phyloP scores from a whole-genome alignment of 2,888 invertebrate genomes.

The Chalcosyrphus nemorum region DNA sequence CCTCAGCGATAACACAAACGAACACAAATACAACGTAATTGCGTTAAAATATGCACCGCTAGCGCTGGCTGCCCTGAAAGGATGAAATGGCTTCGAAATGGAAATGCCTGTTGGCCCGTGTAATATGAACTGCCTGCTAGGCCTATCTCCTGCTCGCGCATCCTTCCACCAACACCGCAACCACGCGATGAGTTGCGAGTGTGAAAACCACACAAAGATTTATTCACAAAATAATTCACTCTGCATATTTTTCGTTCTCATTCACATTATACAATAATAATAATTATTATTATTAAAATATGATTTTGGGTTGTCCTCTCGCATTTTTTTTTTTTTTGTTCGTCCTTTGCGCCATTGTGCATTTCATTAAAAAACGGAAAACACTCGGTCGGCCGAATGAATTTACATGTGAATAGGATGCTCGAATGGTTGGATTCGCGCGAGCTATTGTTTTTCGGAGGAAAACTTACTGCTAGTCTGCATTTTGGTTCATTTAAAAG shows the following conservation, averaged over 20 bases:
- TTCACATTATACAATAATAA: conserved; percentile 78
- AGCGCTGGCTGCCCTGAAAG: conserved; percentile 36
- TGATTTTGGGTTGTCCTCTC: conserved; percentile 63
- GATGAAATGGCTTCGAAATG: conserved; percentile 41
- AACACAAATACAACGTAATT: conserved; percentile 70
- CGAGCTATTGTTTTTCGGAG: conserved; percentile 51
- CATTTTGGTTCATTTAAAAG: conserved; percentile 47
- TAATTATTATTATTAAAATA: conserved; percentile 78
- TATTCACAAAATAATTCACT: conserved; percentile 77
- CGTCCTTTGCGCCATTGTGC: conserved; percentile 48
- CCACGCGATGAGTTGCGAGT: conserved; percentile 74
- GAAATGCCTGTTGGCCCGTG: conserved; percentile 62
- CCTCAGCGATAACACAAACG: conserved; percentile 57
- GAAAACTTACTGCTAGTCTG: conserved; percentile 41
- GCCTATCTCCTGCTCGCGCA: conserved; percentile 50
- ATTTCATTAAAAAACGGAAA: conserved; percentile 56
- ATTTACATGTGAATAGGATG: conserved; percentile 72
- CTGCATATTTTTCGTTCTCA: conserved; percentile 66
- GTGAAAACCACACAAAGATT: conserved; percentile 78
- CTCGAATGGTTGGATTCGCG: conserved; percentile 63
- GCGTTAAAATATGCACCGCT: conserved; percentile 72
- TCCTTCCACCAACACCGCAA: conserved; percentile 70
- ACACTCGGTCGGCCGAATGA: conserved; percentile 58
- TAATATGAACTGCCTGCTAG: conserved; percentile 63
- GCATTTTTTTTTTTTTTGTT: not conserved